Evolutionary conservation across 2,888 invertebrate genomes (phyloP).

Genomic region (Pyrrhosoma nymphula): DNA sequence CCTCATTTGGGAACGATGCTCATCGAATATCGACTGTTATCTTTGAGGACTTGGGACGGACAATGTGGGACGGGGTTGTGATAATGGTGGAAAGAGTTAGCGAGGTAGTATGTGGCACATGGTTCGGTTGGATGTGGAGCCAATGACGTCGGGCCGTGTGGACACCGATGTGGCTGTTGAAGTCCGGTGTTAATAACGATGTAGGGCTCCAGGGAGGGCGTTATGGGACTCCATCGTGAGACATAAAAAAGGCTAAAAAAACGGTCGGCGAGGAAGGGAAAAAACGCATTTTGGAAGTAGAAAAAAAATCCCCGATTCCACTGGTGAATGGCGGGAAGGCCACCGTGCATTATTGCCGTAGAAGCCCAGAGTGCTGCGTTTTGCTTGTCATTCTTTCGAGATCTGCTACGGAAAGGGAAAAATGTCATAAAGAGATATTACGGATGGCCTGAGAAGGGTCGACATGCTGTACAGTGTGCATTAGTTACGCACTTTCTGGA

Average conservation of each 20-base stretch:
- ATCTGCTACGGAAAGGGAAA: not conserved
- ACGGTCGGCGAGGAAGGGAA: not conserved
- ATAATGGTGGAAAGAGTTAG: not conserved
- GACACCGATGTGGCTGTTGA: not conserved
- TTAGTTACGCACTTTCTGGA: not conserved
- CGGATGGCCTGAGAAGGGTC: not conserved
- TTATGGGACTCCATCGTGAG: not conserved
- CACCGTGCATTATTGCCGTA: not conserved
- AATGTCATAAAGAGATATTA: not conserved
- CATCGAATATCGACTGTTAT: not conserved
- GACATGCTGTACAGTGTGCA: not conserved
- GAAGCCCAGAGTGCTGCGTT: not conserved
- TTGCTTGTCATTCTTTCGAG: not conserved
- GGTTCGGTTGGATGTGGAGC: not conserved
- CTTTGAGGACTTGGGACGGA: not conserved
- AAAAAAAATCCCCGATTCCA: not conserved
- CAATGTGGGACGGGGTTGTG: not conserved
- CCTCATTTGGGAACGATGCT: not conserved
- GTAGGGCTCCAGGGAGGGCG: slow-evolving; percentile 6
- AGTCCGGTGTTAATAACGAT: slow-evolving; percentile 47
- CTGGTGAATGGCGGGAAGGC: not conserved
- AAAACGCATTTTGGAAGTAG: slow-evolving; percentile 9
- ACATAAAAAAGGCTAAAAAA: not conserved
- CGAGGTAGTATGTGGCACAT: not conserved
- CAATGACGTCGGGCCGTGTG: not conserved